These are phyloP conservation scores for Harpalus rubripes DNA, from an alignment of 2,888 invertebrate genomes.

Conservation along the genomic window DNA sequence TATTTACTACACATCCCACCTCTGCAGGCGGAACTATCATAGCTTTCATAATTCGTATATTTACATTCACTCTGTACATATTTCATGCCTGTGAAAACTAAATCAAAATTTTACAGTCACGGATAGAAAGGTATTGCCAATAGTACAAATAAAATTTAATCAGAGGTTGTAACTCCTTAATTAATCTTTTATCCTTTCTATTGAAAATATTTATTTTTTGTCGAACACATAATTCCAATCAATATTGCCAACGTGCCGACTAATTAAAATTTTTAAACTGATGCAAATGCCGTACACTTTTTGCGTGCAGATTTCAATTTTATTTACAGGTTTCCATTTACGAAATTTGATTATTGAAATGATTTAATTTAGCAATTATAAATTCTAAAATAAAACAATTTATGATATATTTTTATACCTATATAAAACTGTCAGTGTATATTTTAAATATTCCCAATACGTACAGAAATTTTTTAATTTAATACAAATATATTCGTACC, in stretches of 20 bases:
- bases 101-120: background rate
- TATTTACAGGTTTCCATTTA: background rate
- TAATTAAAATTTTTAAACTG: background rate
- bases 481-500: background rate
- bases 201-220: slow-evolving; percentile 4
- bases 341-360: background rate
- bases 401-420: background rate
- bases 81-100: background rate
- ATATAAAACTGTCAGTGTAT: background rate
- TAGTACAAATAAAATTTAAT: background rate
- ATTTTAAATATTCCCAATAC: background rate
- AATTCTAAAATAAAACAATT: background rate
- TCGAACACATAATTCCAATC: background rate
- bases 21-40: no score
- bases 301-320: background rate
- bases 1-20: no score
- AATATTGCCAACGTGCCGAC: background rate
- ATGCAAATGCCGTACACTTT: background rate
- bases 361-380: background rate
- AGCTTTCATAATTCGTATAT: no score
- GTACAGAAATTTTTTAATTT: background rate
- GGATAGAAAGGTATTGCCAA: background rate
- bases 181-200: background rate
- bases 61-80: background rate
- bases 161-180: background rate